Percentiles rank a stretch among this genome's conserved stretches.
Conservation (phyloP, 2,888 invertebrate genomes). For the Acrobasis repandana region DNA sequence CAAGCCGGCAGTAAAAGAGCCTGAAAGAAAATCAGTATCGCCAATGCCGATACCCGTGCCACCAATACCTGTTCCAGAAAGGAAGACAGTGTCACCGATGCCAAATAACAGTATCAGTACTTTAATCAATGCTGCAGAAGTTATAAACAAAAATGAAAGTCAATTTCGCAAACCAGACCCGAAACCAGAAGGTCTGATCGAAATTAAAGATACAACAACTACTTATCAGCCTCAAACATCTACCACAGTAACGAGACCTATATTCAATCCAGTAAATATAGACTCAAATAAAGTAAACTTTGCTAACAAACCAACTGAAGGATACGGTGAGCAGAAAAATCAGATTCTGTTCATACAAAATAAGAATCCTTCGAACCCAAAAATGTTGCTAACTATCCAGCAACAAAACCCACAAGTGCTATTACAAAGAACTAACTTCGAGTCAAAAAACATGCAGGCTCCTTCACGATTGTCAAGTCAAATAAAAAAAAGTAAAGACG, state of each 20-base stretch:
- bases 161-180: conserved; percentile 58
- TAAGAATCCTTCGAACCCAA: conserved; percentile 58
- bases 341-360: conserved; percentile 71
- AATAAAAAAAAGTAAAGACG: conserved; percentile 71
- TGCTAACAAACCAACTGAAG: conserved; percentile 57
- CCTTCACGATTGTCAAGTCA: conserved; percentile 73
- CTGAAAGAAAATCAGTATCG: conserved; percentile 39
- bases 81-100: conserved; percentile 31
- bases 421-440: conserved; percentile 63
- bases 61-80: conserved; percentile 40
- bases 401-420: conserved; percentile 68
- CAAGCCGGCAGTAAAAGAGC: conserved; percentile 40
- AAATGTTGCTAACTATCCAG: conserved; percentile 70
- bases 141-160: conserved; percentile 59
- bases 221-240: conserved; percentile 33
- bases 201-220: conserved; percentile 43
- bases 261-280: conserved; percentile 57
- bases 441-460: conserved; percentile 77
- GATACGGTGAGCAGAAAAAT: conserved; percentile 63
- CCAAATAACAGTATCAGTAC: conserved; percentile 55
- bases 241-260: conserved; percentile 38
- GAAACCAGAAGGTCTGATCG: conserved; percentile 45
- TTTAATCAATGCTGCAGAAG: conserved; percentile 66
- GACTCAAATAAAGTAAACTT: conserved; percentile 55
- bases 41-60: conserved; percentile 39